Base-by-base conservation (phyloP, 2,113 vertebrate species). In the Coryphaenoides rupestris region DNA sequence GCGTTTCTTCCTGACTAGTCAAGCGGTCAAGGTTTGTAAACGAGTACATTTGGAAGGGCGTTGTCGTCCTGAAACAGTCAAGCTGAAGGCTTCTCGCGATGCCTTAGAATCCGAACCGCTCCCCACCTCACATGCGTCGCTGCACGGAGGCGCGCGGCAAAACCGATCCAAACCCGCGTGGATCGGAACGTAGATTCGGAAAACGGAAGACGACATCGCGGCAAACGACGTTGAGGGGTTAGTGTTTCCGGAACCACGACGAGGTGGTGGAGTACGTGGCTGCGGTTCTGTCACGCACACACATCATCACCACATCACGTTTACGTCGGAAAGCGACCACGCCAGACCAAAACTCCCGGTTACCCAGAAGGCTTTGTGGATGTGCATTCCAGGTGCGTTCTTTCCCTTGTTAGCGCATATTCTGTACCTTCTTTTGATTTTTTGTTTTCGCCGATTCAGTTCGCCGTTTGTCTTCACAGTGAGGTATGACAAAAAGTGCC, bases 301-400 rank as follows among this genome's bases (percentile, higher is more conserved):
- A n/a, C n/a, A n/a, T n/a, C n/a, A n/a, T n/a, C n/a, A n/a, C n/a
- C 15, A 50, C 47, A n/a, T 16, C 17, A 40, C 47, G 47, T 2
- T 7, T 17, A n/a, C 17, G 1, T 17, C 47, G 17, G 47, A 50
- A 50, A 50, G 47, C 15, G 3, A n/a, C 47, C 5, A n/a, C n/a
- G n/a, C n/a, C n/a, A n/a, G n/a, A n/a, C 15, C 47, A 17, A 3
- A 14, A 6, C 5, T 17, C 47, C 9, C 47, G 47, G 47, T 50
- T 50, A 16, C 62, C 74, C 69, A 74, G 70, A 66, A 75, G 75
- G 80, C 76, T 89, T 94, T 91, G 92, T 90, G 93, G 96, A 98
- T 98, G 97, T 98, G 97, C 96, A 98, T 98, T 98, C 96, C 95
- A 96, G 92, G 91, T 92, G 92, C 89, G 93, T 90, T 93, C 83